Conservation (phyloP, 2,797 vertebrate species). For the Halcyon smyrnensis region DNA sequence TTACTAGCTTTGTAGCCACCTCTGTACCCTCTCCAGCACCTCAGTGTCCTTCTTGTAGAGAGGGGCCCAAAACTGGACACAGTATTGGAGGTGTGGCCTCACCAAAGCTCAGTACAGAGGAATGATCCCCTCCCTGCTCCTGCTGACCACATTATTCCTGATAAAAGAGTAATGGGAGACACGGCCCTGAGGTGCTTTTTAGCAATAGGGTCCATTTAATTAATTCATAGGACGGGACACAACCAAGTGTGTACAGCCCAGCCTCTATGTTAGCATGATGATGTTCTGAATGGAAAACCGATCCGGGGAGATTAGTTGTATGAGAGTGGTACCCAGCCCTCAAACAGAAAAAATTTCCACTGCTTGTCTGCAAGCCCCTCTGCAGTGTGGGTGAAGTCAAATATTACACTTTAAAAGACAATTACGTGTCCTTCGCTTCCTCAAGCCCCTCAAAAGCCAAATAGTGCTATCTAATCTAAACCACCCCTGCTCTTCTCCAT, state of each 20-base stretch:
- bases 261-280: not conserved
- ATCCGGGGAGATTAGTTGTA: not conserved
- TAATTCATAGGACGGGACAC: not conserved
- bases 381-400: not conserved
- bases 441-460: constrained; percentile 45
- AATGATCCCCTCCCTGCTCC: too few relatives aligned
- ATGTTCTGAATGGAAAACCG: not conserved
- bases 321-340: not conserved
- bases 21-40: too few relatives aligned
- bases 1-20: too few relatives aligned
- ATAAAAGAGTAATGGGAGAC: not conserved
- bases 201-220: not conserved
- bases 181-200: not conserved
- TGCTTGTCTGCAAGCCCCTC: not conserved
- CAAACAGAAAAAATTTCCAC: not conserved
- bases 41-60: too few relatives aligned
- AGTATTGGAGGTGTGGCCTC: too few relatives aligned
- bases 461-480: constrained; percentile 68
- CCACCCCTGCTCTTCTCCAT: constrained; percentile 50
- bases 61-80: too few relatives aligned
- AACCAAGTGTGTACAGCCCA: not conserved
- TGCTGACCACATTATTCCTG: too few relatives aligned
- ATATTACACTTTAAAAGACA: constrained; percentile 55
- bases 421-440: constrained; percentile 48
- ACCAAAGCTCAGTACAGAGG: too few relatives aligned